Base-by-base conservation (phyloP, 2,113 vertebrate genomes). In the Dasypus novemcinctus region DNA sequence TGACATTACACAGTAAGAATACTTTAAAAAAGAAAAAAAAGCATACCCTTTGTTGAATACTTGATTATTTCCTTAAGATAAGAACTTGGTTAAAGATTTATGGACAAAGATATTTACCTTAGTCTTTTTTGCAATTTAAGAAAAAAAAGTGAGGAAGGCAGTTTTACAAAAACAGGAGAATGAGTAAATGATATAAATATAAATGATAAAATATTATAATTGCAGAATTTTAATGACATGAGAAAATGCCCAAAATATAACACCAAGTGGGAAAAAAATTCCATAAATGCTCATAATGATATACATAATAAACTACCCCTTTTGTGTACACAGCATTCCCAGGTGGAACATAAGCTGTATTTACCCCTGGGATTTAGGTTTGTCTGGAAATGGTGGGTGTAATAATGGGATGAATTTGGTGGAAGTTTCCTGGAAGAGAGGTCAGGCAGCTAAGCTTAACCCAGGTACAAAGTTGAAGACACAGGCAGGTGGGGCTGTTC, bases 51-150 rank as follows among this genome's bases (percentile, higher is more conserved):
- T 59, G 29, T 27, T 75, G 63, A 94, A 49, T 27, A n/a, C 61
- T 79, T 78, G 64, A 79, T 83, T 80, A 90, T 59, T 90, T 92
- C 33, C 69, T 74, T 85, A 94, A 78, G 27, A 54, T 90, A 66
- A 95, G 13, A 90, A 92, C 8, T 20, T 88, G 13, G n/a, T 15
- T 43, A 75, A 94, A 90, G n/a, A 68, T 79, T 86, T 87, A 74
- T 63, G 31, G 7, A 25, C 57, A 83, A 87, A 83, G 33, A 83
- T 82, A 89, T n/a, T 89, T 64, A 89, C 49, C 68, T 96, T 31
- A 71, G 61, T 20, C 20, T 78, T 57, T n/a, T 76, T 64, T 38
- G 46, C 1, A 46, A 71, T 88, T 41, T 75, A 74, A 94, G n/a
- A 4, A 57, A 54, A 29, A 18, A 3, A 31, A 10, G 20, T 11